Conservation (phyloP, 1,140 invertebrate genomes). For the Orius insidiosus region DNA sequence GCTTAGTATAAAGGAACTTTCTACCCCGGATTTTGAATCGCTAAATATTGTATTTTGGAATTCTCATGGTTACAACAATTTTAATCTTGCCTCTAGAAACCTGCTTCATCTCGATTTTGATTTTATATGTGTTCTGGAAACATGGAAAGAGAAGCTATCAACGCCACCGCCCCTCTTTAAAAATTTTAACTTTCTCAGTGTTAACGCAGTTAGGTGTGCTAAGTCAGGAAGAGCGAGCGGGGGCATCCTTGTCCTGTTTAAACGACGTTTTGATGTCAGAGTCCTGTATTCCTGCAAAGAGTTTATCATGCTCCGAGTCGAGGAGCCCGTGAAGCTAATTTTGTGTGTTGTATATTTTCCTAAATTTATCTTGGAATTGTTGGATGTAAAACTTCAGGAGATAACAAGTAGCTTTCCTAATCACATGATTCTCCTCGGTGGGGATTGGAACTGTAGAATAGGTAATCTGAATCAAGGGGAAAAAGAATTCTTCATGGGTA, state of each 20-base stretch:
- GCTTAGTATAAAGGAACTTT: no score
- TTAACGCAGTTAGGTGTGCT: no score
- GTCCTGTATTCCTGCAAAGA: not conserved
- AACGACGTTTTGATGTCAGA: not conserved
- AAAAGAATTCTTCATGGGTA: not conserved
- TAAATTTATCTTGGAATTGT: not conserved
- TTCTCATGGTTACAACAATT: no score
- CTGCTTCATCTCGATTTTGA: no score
- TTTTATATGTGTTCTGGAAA: no score
- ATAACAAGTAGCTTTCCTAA: not conserved
- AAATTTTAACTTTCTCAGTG: no score
- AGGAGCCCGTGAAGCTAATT: not conserved
- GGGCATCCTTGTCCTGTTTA: not conserved
- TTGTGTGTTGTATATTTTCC: not conserved
- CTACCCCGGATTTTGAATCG: no score
- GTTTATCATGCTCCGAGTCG: not conserved
- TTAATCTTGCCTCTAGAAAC: no score
- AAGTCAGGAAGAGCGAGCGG: no score
- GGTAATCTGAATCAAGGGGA: not conserved
- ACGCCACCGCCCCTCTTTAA: no score
- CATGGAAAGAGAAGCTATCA: no score
- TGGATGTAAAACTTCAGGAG: not conserved
- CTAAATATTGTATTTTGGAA: no score
- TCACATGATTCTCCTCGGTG: not conserved
- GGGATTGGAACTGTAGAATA: constrained; percentile 1